A percentile compares a stretch with the other conserved stretches of the same genome.
Conservation (phyloP, 2,888 invertebrate species). For the Polymixis flavicincta region DNA sequence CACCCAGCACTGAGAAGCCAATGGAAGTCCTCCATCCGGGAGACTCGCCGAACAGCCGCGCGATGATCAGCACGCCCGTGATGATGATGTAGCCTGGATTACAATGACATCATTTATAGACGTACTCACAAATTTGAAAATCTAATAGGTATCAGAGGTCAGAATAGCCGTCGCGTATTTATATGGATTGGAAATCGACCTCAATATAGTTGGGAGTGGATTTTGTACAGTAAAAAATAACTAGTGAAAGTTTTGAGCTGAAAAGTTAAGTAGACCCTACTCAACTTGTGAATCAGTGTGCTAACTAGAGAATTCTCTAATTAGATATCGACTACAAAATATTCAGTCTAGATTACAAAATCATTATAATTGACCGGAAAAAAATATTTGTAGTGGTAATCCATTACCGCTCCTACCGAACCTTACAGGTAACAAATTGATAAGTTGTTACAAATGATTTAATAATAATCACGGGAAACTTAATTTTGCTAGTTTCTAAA, state of each 20-base stretch:
- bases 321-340: background rate
- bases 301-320: background rate
- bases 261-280: background rate
- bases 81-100: slow-evolving; percentile 91
- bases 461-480: slow-evolving; percentile 39
- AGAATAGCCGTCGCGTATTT: background rate
- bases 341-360: background rate
- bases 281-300: background rate
- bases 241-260: background rate
- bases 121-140: background rate
- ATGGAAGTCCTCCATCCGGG: slow-evolving; percentile 92
- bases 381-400: slow-evolving; percentile 14
- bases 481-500: slow-evolving; percentile 46
- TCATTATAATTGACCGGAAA: slow-evolving; percentile 1
- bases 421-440: slow-evolving; percentile 8
- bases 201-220: background rate
- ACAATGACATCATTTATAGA: background rate
- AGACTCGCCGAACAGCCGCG: slow-evolving; percentile 91
- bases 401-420: slow-evolving; percentile 1
- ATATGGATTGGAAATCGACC: background rate
- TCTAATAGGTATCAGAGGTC: background rate
- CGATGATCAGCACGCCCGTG: slow-evolving; percentile 91
- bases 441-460: slow-evolving; percentile 27
- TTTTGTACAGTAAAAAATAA: background rate
- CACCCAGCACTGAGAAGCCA: slow-evolving; percentile 91